A percentile compares a stretch with the other conserved stretches of the same genome.
Evolutionary conservation across 1,140 invertebrate genomes (phyloP).

Genomic region (Dinoponera quadriceps): DNA sequence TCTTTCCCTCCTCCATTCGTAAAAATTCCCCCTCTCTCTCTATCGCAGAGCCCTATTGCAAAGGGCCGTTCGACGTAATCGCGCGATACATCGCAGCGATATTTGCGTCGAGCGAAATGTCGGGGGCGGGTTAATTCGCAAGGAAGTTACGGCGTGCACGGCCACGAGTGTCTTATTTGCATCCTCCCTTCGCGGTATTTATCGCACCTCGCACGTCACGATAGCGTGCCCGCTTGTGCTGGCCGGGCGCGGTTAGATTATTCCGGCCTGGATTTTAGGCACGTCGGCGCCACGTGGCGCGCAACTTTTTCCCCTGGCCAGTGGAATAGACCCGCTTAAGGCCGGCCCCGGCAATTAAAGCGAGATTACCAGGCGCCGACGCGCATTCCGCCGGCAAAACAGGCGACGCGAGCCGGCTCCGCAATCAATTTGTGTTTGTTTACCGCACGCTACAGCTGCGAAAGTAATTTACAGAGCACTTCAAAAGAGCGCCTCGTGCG

Average conservation of each 20-base stretch:
- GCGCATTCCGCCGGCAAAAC: not conserved
- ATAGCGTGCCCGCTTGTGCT: too few relatives aligned
- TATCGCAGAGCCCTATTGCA: not conserved
- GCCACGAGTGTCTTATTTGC: too few relatives aligned
- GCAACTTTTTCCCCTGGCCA: constrained; percentile 6
- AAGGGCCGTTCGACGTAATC: not conserved
- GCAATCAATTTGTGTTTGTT: constrained; percentile 47
- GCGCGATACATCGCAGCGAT: not conserved
- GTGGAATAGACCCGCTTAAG: constrained; percentile 44
- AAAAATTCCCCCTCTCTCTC: not conserved
- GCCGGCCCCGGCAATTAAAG: constrained; percentile 40
- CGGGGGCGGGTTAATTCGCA: not conserved
- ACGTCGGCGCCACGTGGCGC: too few relatives aligned
- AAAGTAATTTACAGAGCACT: constrained; percentile 16
- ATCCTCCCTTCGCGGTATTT: too few relatives aligned
- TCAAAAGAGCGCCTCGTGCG: not conserved
- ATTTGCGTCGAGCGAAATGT: constrained; percentile 23
- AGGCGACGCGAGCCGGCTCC: not conserved
- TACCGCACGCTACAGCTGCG: constrained; percentile 13
- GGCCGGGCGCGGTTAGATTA: too few relatives aligned
- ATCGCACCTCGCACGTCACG: too few relatives aligned
- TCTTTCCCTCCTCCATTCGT: too few relatives aligned
- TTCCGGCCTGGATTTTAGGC: not conserved
- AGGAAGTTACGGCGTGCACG: not conserved
- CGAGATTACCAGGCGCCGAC: constrained; percentile 6